Base-by-base conservation (phyloP, 2,113 vertebrate species). In the Gymnogyps californianus region DNA sequence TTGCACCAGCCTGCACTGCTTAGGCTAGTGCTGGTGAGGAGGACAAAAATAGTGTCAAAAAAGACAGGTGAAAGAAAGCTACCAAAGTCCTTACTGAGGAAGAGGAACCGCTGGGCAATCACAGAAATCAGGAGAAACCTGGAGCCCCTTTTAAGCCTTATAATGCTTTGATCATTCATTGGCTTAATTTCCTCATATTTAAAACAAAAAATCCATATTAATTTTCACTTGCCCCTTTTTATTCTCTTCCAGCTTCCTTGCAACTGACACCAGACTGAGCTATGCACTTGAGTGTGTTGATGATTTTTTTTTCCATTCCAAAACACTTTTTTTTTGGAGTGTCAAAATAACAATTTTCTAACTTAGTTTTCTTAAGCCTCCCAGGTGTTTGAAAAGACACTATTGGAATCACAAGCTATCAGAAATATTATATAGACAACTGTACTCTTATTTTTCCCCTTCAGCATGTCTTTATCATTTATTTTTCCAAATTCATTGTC, bases 401-500 rank as follows among this genome's bases (percentile, higher is more conserved):
- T 85, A 13, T 16, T 69, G 55, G n/a, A 96, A 74, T 24, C 36
- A 59, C 11, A 72, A n/a, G 10, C 12, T 74, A 49, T 70, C n/a
- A 76, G 54, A 77, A 62, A 40, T 80, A 83, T 28, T 67, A n/a
- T 36, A 65, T n/a, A 85, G 89, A 62, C n/a, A 80, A 62, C n/a
- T 18, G 10, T 65, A 40, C 13, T 54, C 57, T 78, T 44, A 59
- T 84, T 89, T 91, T 81, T 59, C 21, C 79, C 77, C 29, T 82
- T 70, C 16, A 9, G 20, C 25, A 66, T 21, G 46, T 46, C 44
- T 59, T 92, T 69, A 65, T 87, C 22, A 75, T 95, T 93, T 92
- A 70, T 93, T 91, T 96, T 95, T 90, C 83, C 55, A 65, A 75
- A 88, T 74, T 47, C 59, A 88, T 92, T 90, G 54, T 92, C 90